A percentile compares a stretch with the other conserved stretches of the same genome.
Evolutionary conservation across 2,797 vertebrate species (phyloP).

Genomic region (Eulemur mongoz): DNA sequence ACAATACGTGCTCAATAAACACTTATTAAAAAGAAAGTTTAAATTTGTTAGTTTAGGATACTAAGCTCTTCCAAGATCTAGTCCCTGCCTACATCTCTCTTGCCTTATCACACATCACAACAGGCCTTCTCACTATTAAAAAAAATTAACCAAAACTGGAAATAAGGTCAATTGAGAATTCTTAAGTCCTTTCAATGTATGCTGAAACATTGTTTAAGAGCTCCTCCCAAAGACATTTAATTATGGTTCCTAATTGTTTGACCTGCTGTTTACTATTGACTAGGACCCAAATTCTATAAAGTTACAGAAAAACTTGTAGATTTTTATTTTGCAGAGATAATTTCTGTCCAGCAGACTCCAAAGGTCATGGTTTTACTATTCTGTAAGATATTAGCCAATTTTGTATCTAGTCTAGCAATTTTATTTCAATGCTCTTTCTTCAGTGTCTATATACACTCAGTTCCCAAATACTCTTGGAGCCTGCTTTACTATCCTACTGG

Average conservation of each 20-base stretch:
- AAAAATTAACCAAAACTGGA: conserved; percentile 7
- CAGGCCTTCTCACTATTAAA: neutral
- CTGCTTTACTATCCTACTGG: neutral
- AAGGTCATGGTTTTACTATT: neutral
- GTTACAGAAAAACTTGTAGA: neutral
- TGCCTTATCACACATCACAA: neutral
- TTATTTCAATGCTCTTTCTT: neutral
- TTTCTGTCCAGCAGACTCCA: neutral
- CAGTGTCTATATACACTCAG: neutral
- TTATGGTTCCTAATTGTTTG: neutral
- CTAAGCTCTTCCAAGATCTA: neutral
- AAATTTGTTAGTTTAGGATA: conserved; percentile 1
- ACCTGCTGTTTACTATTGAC: neutral
- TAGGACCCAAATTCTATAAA: conserved; percentile 2
- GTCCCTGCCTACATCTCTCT: neutral
- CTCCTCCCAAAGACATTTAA: neutral
- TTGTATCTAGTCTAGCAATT: neutral
- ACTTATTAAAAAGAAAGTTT: neutral
- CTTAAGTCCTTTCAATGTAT: neutral
- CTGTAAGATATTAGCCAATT: neutral
- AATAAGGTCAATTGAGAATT: neutral
- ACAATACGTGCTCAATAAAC: neutral
- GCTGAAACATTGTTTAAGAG: conserved; percentile 8
- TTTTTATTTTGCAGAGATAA: neutral
- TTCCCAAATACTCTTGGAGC: neutral